These are phyloP conservation scores for Gopherus evgoodei DNA, from an alignment of 2,113 vertebrate genomes.

Conservation along the genomic window DNA sequence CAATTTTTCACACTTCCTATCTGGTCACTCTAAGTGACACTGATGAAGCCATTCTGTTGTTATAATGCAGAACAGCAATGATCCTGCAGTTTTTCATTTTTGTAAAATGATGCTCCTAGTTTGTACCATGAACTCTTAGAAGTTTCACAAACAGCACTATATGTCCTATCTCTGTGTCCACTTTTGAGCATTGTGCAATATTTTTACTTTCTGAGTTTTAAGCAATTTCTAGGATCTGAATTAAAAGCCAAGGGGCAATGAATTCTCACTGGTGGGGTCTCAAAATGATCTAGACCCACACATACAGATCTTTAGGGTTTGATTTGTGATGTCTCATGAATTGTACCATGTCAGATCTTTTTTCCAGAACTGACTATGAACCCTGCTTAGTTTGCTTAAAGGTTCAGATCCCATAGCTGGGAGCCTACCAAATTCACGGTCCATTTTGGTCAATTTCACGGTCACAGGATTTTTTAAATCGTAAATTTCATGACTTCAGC, in stretches of 20 bases:
- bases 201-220: background rate
- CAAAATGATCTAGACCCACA: background rate
- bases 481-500: too few relatives aligned
- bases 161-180: background rate
- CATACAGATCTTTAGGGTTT: background rate
- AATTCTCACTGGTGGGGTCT: background rate
- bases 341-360: background rate
- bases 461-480: too few relatives aligned
- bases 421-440: too few relatives aligned
- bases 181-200: background rate
- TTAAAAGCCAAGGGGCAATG: background rate
- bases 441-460: too few relatives aligned
- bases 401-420: background rate
- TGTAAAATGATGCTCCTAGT: background rate
- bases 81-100: background rate
- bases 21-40: background rate
- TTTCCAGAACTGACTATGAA: background rate
- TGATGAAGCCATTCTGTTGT: background rate
- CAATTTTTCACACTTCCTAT: too few relatives aligned
- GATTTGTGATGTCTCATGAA: background rate
- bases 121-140: background rate
- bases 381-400: background rate
- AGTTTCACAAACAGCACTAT: constrained; percentile 10
- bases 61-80: background rate
- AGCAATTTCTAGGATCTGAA: background rate